phyloP scores from a whole-genome alignment of 2,797 vertebrate species.

The Anomalospiza imberbis region DNA sequence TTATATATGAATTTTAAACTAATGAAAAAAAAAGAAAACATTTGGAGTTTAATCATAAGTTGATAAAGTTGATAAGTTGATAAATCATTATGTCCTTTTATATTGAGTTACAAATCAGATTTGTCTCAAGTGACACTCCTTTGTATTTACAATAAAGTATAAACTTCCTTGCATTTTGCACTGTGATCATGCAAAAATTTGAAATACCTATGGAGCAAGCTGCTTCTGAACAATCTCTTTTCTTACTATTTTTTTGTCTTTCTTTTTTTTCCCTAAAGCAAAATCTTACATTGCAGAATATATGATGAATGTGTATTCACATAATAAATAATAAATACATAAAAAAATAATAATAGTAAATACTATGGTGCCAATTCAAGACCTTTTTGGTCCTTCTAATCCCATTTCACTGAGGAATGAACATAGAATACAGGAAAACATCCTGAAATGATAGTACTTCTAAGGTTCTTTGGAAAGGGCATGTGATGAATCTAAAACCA shows the following conservation, averaged over 20 bases:
- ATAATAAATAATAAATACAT: neutral
- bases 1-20: neutral
- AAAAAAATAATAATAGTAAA: neutral
- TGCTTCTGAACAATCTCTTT: neutral
- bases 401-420: neutral
- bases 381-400: neutral
- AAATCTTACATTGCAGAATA: neutral
- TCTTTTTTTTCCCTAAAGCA: neutral
- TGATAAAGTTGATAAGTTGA: neutral
- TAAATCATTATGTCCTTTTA: constrained; percentile 65
- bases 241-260: neutral
- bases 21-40: neutral
- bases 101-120: constrained; percentile 72
- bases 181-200: neutral
- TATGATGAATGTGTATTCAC: neutral
- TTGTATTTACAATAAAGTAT: constrained; percentile 70
- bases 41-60: constrained; percentile 66
- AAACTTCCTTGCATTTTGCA: constrained; percentile 30
- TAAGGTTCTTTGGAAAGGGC: neutral
- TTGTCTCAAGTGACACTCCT: constrained; percentile 6
- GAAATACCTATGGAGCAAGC: neutral
- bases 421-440: neutral
- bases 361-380: neutral
- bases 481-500: neutral
- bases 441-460: neutral